Evolutionary conservation across 2,113 vertebrate genomes (phyloP).

Genomic region (Uria aalge): DNA sequence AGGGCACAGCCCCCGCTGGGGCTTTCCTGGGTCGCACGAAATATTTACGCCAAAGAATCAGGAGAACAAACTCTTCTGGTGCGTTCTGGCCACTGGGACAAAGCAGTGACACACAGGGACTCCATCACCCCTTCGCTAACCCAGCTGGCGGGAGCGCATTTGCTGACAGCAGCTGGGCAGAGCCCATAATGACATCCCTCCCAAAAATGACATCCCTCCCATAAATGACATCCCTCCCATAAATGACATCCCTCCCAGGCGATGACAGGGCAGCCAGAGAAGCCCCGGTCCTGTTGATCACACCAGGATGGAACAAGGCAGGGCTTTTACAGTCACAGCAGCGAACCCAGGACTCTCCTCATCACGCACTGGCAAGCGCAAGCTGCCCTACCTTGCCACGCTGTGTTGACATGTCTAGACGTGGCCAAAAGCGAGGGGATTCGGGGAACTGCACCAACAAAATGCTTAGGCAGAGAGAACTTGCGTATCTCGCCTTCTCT

Average conservation of each 20-base stretch:
- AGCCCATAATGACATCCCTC: neutral
- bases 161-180: neutral
- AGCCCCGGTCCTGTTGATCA: neutral
- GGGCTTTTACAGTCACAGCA: neutral
- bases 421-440: neutral
- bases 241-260: neutral
- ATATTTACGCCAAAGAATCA: neutral
- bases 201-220: neutral
- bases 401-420: neutral
- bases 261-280: neutral
- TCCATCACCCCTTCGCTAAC: neutral
- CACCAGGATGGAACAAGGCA: neutral
- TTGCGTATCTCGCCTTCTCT: fast-evolving
- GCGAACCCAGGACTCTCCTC: neutral
- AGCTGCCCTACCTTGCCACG: neutral
- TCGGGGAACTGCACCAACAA: neutral
- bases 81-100: neutral
- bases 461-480: neutral
- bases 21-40: neutral
- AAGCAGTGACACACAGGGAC: neutral
- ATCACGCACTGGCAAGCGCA: neutral
- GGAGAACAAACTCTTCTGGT: neutral
- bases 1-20: neutral
- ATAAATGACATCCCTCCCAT: too few relatives aligned
- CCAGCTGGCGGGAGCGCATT: neutral